phyloP scores from a whole-genome alignment of 2,113 vertebrate genomes.

The Brachyhypopomus gauderio region DNA sequence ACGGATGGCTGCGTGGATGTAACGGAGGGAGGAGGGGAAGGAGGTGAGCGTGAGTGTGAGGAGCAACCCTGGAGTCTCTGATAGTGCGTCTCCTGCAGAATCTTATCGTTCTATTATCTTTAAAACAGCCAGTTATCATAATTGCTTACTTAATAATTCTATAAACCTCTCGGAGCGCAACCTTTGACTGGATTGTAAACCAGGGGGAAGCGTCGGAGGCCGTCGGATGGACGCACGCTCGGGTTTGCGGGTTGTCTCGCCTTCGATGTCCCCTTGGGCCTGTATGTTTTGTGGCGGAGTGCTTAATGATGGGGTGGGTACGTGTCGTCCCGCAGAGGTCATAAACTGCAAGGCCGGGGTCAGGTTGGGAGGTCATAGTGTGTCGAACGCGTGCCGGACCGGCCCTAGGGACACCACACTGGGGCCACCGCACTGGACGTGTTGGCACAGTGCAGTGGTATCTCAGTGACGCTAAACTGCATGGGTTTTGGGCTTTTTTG shows the following conservation, averaged over 20 bases:
- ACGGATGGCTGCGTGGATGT: neutral
- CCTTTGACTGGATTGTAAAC: conserved; percentile 76
- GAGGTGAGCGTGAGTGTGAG: conserved; percentile 61
- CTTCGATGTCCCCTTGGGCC: neutral
- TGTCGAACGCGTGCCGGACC: neutral
- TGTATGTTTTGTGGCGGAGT: neutral
- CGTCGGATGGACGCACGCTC: neutral
- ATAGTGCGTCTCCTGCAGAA: conserved; percentile 65
- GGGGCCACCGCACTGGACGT: neutral
- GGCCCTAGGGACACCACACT: neutral
- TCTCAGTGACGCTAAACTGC: too few relatives aligned
- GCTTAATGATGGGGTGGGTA: neutral
- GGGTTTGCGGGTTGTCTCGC: neutral
- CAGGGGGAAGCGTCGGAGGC: conserved; percentile 60
- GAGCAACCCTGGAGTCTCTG: conserved; percentile 19
- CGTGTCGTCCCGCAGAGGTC: conserved; percentile 15
- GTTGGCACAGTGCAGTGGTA: neutral
- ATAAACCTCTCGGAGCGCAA: conserved; percentile 69
- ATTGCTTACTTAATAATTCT: conserved; percentile 89
- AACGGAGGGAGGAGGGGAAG: neutral
- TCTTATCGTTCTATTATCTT: conserved; percentile 80
- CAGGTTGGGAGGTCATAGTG: neutral
- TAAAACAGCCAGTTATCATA: conserved; percentile 79
- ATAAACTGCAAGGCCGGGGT: neutral
- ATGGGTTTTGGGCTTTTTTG: too few relatives aligned